Conservation (phyloP, 2,888 invertebrate species). For the Phyto melanocephala region DNA sequence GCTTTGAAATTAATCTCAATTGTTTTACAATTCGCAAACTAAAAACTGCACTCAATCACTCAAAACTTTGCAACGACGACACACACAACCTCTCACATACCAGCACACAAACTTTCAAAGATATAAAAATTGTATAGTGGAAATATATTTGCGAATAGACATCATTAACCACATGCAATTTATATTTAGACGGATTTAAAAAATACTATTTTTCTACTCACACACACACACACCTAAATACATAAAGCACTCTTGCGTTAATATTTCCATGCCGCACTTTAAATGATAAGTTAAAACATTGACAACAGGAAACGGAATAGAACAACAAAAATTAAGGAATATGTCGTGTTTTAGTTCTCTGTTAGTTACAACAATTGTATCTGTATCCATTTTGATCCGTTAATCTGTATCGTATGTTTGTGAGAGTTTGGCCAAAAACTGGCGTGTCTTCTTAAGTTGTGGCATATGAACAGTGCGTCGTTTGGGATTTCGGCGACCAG, state of each 20-base stretch:
- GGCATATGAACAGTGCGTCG: constrained; percentile 58
- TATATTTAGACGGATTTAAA: constrained; percentile 70
- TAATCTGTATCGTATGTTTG: background rate
- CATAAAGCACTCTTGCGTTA: background rate
- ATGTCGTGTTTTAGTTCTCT: background rate
- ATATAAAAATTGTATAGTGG: constrained; percentile 12
- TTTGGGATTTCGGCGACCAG: constrained; percentile 34
- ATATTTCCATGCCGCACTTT: constrained; percentile 1
- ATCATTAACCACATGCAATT: constrained; percentile 69
- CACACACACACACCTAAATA: background rate
- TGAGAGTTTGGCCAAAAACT: background rate
- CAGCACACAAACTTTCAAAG: background rate
- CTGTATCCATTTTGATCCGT: background rate
- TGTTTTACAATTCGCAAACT: constrained; percentile 63
- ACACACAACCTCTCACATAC: constrained; percentile 2
- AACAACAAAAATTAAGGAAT: background rate
- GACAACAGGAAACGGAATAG: constrained; percentile 22
- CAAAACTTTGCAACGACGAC: constrained; percentile 51
- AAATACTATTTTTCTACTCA: constrained; percentile 49
- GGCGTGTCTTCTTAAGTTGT: constrained; percentile 53
- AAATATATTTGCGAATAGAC: constrained; percentile 45
- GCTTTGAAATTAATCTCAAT: constrained; percentile 62
- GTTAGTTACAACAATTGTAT: constrained; percentile 12
- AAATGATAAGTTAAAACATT: background rate
- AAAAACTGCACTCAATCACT: constrained; percentile 63